phyloP scores from a whole-genome alignment of 2,888 invertebrate genomes.

The Helleia helle region DNA sequence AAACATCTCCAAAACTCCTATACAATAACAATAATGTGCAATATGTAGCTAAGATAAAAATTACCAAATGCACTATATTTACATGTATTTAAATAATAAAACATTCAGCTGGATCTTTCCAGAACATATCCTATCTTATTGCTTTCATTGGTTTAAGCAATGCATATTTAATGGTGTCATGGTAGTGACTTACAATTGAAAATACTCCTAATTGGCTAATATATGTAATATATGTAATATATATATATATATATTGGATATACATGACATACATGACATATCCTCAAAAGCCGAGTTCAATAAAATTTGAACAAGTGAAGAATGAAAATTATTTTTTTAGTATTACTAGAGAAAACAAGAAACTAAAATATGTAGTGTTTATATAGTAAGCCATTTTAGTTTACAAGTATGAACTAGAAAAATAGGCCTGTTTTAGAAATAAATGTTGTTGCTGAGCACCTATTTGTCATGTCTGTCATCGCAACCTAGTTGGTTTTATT shows the following conservation, averaged over 20 bases:
- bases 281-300: too few relatives aligned
- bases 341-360: neutral
- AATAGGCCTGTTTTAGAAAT: slow-evolving; percentile 4
- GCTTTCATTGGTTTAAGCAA: slow-evolving; percentile 2
- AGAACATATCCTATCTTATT: slow-evolving; percentile 7
- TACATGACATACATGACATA: neutral
- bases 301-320: neutral
- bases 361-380: slow-evolving; percentile 6
- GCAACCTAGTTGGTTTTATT: slow-evolving; percentile 43
- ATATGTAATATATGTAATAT: too few relatives aligned
- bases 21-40: slow-evolving; percentile 5
- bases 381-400: slow-evolving; percentile 1
- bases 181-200: neutral
- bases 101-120: neutral
- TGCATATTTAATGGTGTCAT: neutral
- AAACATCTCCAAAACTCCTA: neutral
- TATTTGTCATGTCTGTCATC: slow-evolving; percentile 17
- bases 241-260: too few relatives aligned
- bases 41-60: slow-evolving; percentile 4
- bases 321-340: slow-evolving; percentile 6
- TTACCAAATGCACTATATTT: slow-evolving; percentile 7
- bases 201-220: neutral
- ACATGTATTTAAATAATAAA: slow-evolving; percentile 1
- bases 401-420: slow-evolving; percentile 2
- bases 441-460: neutral